A percentile compares a stretch with the other conserved stretches of the same genome.
phyloP scores from a whole-genome alignment of 37 sponge, comb jelly and placozoan genomes.

The Dysidea cf. avara region DNA sequence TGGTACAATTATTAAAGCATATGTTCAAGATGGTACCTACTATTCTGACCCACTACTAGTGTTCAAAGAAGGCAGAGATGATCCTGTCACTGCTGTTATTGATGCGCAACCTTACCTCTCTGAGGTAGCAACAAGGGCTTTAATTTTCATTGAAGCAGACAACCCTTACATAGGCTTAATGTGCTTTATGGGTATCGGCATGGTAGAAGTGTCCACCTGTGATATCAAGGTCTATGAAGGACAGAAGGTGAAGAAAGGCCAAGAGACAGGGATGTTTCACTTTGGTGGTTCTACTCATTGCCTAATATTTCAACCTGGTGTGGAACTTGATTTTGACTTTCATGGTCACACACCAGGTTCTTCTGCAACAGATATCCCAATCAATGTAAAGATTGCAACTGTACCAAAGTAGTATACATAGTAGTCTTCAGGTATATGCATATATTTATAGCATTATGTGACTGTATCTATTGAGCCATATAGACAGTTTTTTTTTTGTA shows the following conservation, averaged over 20 bases:
- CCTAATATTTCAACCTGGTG: constrained; percentile 31
- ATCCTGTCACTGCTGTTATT: neutral
- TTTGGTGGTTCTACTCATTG: constrained; percentile 53
- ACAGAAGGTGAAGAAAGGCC: constrained; percentile 27
- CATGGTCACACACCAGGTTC: too few relatives aligned
- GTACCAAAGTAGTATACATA: too few relatives aligned
- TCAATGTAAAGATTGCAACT: too few relatives aligned
- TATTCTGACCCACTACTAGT: constrained; percentile 21
- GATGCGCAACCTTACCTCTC: constrained; percentile 26
- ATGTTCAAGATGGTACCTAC: constrained; percentile 22
- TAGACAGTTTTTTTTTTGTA: too few relatives aligned
- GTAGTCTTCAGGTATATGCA: too few relatives aligned
- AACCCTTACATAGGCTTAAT: constrained; percentile 38
- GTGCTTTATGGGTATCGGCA: constrained; percentile 45
- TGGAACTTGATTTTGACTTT: constrained; percentile 18
- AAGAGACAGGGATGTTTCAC: constrained; percentile 44
- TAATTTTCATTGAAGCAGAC: constrained; percentile 43
- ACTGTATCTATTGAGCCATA: too few relatives aligned
- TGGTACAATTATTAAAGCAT: constrained; percentile 30
- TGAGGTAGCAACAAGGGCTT: constrained; percentile 29
- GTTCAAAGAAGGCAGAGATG: neutral
- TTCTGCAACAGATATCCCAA: too few relatives aligned
- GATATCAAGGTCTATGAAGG: constrained; percentile 25
- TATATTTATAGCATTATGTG: too few relatives aligned
- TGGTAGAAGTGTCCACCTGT: constrained; percentile 46